phyloP scores from a whole-genome alignment of 2,797 vertebrate genomes.

The Monodelphis domestica region DNA sequence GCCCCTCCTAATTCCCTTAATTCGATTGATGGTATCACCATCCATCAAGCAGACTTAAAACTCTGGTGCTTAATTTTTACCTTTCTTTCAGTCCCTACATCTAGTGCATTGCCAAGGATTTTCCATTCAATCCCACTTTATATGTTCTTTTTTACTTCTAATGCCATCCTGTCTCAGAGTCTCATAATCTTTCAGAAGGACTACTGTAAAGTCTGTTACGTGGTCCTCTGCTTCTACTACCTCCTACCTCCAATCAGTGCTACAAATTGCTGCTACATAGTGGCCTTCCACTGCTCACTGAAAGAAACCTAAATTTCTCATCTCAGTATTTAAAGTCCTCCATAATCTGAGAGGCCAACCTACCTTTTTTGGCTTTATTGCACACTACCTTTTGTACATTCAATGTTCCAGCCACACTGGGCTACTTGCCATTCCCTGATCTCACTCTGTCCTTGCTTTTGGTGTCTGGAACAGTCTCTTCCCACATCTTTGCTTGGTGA shows the following conservation, averaged over 20 bases:
- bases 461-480: background rate
- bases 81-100: background rate
- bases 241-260: background rate
- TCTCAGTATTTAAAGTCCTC: background rate
- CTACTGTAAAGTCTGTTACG: background rate
- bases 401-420: background rate
- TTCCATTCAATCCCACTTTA: background rate
- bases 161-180: background rate
- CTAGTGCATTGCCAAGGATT: background rate
- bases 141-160: background rate
- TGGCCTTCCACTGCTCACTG: background rate
- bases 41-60: background rate
- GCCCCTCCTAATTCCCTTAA: constrained; percentile 66
- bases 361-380: background rate
- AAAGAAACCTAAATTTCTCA: background rate
- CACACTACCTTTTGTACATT: background rate
- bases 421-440: background rate
- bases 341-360: background rate
- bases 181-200: background rate
- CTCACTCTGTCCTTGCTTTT: background rate
- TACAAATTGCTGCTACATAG: background rate
- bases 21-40: constrained; percentile 58
- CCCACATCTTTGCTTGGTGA: background rate
- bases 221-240: background rate
- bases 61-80: background rate